These are phyloP conservation scores for Caenorhabditis doughertyi DNA, from an alignment of 2,888 invertebrate species.

Conservation along the genomic window DNA sequence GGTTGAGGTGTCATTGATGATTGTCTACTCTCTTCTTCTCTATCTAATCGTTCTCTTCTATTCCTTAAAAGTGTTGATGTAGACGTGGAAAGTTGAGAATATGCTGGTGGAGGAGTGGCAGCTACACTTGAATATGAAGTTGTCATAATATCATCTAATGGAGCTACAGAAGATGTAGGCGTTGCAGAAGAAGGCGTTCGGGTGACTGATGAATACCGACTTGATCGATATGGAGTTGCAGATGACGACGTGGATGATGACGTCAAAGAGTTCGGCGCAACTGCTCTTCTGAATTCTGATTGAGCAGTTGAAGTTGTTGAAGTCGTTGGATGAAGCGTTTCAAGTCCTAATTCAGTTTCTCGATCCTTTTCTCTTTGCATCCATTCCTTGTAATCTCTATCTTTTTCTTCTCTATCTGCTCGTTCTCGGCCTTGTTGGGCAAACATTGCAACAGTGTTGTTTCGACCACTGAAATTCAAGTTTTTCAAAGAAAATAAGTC, in stretches of 20 bases:
- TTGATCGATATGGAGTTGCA: slow-evolving; percentile 26
- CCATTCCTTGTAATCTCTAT: slow-evolving; percentile 68
- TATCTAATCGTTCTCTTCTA: slow-evolving; percentile 35
- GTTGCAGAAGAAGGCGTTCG: background rate
- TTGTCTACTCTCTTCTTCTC: slow-evolving; percentile 29
- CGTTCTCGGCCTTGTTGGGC: slow-evolving; percentile 70
- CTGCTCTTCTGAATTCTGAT: slow-evolving; percentile 29
- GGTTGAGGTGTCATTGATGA: slow-evolving; percentile 43
- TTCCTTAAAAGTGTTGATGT: slow-evolving; percentile 40
- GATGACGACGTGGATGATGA: slow-evolving; percentile 10
- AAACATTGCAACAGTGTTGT: slow-evolving; percentile 52
- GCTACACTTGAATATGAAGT: slow-evolving; percentile 48
- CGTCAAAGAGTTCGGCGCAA: slow-evolving; percentile 11
- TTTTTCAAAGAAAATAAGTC: background rate
- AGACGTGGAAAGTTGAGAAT: slow-evolving; percentile 44
- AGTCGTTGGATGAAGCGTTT: slow-evolving; percentile 21
- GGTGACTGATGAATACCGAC: slow-evolving; percentile 39
- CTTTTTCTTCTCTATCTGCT: slow-evolving; percentile 70
- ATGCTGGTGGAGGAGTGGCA: slow-evolving; percentile 37
- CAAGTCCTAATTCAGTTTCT: slow-evolving; percentile 42
- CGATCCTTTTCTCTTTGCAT: slow-evolving; percentile 59
- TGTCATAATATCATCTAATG: slow-evolving; percentile 37
- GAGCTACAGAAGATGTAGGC: background rate
- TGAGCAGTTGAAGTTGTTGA: slow-evolving; percentile 16
- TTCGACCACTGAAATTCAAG: slow-evolving; percentile 26